Base-by-base conservation (phyloP, 2,113 vertebrate genomes). In the Onychorhynchus coronatus region DNA sequence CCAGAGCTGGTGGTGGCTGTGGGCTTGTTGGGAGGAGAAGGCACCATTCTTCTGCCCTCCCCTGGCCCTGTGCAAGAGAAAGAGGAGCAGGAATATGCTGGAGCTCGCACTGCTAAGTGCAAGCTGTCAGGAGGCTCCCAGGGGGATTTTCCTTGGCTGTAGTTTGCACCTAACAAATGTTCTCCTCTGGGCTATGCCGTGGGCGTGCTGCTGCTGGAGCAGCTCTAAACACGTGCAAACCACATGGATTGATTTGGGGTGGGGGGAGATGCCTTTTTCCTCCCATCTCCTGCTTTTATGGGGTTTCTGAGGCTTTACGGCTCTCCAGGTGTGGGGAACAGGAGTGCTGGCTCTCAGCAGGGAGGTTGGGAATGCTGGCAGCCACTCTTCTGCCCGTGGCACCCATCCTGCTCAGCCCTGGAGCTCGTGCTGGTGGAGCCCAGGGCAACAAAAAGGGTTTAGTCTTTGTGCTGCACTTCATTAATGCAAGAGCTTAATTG, bases 111-210 rank as follows among this genome's bases (percentile, higher is more conserved):
- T 0, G 1, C 76, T 59, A 3, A 67, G 22, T 14, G 18, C 4
- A 6, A 74, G 42, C 68, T 93, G 75, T 83, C 68, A 58, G 81
- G 67, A 91, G 63, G 37, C 63, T 93, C 63, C 55, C 7, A 39
- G 39, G 21, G 85, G 83, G 78, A 50, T 81, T 97, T 95, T 93
- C 83, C 79, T 87, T 93, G 94, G 95, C 94, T 92, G 59, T 66
- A 84, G 73, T 44, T 96, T 72, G 76, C 68, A 61, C 67, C 50
- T 56, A 33, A 72, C 90, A 91, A 94, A 91, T 93, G 91, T 93
- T 97, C 44, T 88, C 62, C 95, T 68, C 2, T 0, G 3, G 76
- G 92, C 94, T 74, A 61, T 68, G 95, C 93, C 0, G 6, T 35
- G 23, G 71, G 90, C 0, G 11, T 85, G 58, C 19, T 33, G 65